Base-by-base conservation (phyloP, 1,140 invertebrate genomes). In the Tribolium castaneum region DNA sequence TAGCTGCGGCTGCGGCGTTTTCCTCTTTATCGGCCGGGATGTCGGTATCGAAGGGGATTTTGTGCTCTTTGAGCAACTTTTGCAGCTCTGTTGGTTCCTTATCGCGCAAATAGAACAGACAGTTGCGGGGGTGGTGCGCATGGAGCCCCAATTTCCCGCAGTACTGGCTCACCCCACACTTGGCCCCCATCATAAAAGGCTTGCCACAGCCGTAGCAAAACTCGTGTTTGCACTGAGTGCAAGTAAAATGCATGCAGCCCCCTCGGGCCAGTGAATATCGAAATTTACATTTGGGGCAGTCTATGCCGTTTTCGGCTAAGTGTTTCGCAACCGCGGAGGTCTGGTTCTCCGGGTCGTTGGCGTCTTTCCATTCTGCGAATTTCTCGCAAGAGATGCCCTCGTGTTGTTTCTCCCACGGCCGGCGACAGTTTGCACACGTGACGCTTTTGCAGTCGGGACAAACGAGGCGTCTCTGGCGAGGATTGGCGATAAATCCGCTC, bases 171-270 rank as follows among this genome's bases (percentile, higher is more conserved):
- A 94, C 89, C 0, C 89, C 90, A 86, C 95, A 96, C 82, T 95
- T 94, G 12, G 92, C 93, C 9, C 96, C 96, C 93, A 97, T 96
- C 86, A 93, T 92, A 86, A 98, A 99, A 5, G 94, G 92, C 82
- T 95, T 94, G 3, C 92, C 93, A 85, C 97, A 99, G 6, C 97
- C 97, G 83, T 95, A 97, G 86, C 97, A 98, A 88, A 99, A 99
- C 87, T 99, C 96, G 85, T 94, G 95, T 84, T 97, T 97, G 89
- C 97, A 99, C 87, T 97, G 94, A 49, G 92, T 94, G 85, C 94
- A 99, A 0, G 95, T 97, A 86, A 99, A 97, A 88, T 99, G 97
- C 96, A 99, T 98, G 87, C 97, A 99, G 14, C 97, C 96, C 14
- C 96, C 95, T 83, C 95, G 95, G 0, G 93, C 92, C 51, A 94